Conservation (phyloP, 92 coral and sea anemone species). For the Actinostola sp. region DNA sequence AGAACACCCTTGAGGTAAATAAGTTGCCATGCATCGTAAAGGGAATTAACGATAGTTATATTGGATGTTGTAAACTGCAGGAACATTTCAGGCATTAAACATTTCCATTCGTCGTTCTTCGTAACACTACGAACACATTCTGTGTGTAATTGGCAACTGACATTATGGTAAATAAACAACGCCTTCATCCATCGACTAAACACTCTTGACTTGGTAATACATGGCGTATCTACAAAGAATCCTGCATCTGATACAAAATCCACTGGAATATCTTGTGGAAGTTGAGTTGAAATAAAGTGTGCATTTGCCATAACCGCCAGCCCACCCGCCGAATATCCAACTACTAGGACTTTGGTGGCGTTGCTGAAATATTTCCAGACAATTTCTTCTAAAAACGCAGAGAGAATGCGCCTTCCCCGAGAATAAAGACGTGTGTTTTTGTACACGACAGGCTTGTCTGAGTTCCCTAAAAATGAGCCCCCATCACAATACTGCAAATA, state of each 20-base stretch:
- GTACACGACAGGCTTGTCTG: slow-evolving; percentile 63
- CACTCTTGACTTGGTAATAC: slow-evolving; percentile 25
- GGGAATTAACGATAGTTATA: slow-evolving; percentile 61
- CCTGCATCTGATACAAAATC: slow-evolving; percentile 85
- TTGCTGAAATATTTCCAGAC: slow-evolving; percentile 42
- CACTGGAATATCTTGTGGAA: slow-evolving; percentile 54
- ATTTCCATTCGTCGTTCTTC: slow-evolving; percentile 58
- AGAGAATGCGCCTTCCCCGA: slow-evolving; percentile 76
- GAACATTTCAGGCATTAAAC: slow-evolving; percentile 71
- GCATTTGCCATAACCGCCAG: slow-evolving; percentile 83
- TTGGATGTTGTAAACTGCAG: slow-evolving; percentile 47
- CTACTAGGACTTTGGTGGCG: slow-evolving; percentile 57
- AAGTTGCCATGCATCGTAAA: slow-evolving; percentile 79
- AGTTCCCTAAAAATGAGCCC: slow-evolving; percentile 82
- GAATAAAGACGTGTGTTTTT: slow-evolving; percentile 56
- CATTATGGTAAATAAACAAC: slow-evolving; percentile 65
- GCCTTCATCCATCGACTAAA: slow-evolving; percentile 66
- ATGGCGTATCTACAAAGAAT: slow-evolving; percentile 68
- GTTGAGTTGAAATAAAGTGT: slow-evolving; percentile 65
- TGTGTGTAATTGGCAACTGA: slow-evolving; percentile 59
- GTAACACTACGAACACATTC: slow-evolving; percentile 43
- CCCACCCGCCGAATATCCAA: slow-evolving; percentile 92
- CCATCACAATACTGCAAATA: slow-evolving; percentile 90
- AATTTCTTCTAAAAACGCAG: slow-evolving; percentile 69
- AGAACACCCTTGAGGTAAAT: slow-evolving; percentile 43